phyloP scores from a whole-genome alignment of 2,888 invertebrate genomes.

The Ichneumoninae sp. region DNA sequence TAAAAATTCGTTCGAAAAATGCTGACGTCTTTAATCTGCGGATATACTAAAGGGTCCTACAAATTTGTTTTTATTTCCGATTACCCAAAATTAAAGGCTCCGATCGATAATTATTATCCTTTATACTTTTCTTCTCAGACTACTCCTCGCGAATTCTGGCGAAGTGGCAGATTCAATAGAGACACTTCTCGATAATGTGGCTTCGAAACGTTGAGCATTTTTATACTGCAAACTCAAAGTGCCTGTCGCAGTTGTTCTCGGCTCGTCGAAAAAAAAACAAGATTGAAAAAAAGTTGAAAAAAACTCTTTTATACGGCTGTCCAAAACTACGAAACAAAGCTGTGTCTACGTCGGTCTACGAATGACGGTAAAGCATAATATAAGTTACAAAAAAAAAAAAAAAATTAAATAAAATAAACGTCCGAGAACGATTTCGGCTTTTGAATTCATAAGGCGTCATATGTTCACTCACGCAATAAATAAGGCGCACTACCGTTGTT shows the following conservation, averaged over 20 bases:
- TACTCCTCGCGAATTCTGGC: background rate
- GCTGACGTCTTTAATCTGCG: background rate
- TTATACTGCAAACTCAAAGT: conserved; percentile 58
- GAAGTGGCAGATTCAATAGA: background rate
- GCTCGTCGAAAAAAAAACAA: conserved; percentile 12
- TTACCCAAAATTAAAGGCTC: background rate
- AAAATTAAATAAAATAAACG: background rate
- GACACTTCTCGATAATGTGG: conserved; percentile 18
- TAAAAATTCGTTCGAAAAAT: background rate
- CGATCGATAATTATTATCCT: background rate
- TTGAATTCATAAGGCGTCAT: conserved; percentile 46
- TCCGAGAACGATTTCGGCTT: conserved; percentile 52
- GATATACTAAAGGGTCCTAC: background rate
- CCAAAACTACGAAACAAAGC: conserved; percentile 21
- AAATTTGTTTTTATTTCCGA: background rate
- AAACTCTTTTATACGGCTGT: conserved; percentile 28
- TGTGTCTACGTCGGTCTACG: conserved; percentile 19
- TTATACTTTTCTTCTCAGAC: background rate
- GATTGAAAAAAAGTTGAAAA: background rate
- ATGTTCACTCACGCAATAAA: conserved; percentile 62
- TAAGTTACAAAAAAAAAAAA: conserved; percentile 6
- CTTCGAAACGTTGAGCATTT: conserved; percentile 27
- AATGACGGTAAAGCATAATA: conserved; percentile 19
- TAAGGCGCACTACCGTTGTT: conserved; percentile 63
- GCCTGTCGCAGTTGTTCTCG: conserved; percentile 62